Percentiles rank a stretch among this genome's conserved stretches.
phyloP scores from a whole-genome alignment of 1,140 invertebrate genomes.

The Himalopsyche phryganea region DNA sequence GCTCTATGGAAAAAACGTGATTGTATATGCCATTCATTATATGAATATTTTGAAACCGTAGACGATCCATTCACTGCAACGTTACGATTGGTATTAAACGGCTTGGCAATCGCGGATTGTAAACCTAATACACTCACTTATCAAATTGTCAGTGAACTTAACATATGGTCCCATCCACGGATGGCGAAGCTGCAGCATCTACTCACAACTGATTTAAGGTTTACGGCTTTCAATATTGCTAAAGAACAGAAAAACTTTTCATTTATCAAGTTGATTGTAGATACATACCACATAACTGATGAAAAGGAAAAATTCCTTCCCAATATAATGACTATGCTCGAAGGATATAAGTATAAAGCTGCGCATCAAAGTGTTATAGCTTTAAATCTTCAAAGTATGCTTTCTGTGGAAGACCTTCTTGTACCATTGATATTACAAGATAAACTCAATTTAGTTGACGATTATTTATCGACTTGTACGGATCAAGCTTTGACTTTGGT shows the following conservation, averaged over 20 bases:
- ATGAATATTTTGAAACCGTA: conserved; percentile 47
- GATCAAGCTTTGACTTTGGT: conserved; percentile 55
- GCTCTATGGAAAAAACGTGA: conserved; percentile 52
- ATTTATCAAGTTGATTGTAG: conserved; percentile 50
- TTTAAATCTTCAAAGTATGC: conserved; percentile 57
- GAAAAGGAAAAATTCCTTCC: conserved; percentile 50
- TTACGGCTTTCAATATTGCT: conserved; percentile 54
- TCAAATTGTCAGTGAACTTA: conserved; percentile 55
- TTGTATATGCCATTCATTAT: conserved; percentile 43
- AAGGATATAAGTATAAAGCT: conserved; percentile 56
- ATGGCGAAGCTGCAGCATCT: conserved; percentile 39
- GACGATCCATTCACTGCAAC: conserved; percentile 49
- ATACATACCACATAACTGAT: conserved; percentile 48
- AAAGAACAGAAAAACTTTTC: conserved; percentile 50
- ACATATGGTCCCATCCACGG: conserved; percentile 37
- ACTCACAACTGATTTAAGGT: conserved; percentile 51
- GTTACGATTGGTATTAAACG: conserved; percentile 50
- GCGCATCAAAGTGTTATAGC: conserved; percentile 56
- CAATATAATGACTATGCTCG: conserved; percentile 48
- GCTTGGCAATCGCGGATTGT: conserved; percentile 46
- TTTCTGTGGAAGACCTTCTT: conserved; percentile 57
- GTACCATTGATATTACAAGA: conserved; percentile 67
- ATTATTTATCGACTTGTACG: conserved; percentile 53
- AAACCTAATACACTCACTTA: conserved; percentile 50
- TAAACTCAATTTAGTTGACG: conserved; percentile 58